Base-by-base conservation (phyloP, 2,113 vertebrate species). In the Catharus bicknelli region DNA sequence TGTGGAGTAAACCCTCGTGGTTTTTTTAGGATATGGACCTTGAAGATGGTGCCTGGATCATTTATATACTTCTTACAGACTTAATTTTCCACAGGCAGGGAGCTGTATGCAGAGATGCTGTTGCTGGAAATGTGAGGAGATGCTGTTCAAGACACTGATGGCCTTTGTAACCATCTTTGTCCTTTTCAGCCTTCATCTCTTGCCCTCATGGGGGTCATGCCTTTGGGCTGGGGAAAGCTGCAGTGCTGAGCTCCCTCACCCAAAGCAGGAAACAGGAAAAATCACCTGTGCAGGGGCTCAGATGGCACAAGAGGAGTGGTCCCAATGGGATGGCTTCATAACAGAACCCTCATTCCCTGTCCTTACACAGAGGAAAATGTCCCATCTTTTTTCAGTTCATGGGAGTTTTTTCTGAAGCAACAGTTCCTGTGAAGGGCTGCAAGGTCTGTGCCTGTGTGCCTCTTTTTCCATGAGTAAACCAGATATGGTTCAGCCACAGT, bases 161-260 rank as follows among this genome's bases (percentile, higher is more conserved):
- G 26, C 26, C 57, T 84, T 66, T 66, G 42, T 25, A 80, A 69
- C 25, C 30, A 47, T 8, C 36, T 55, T 55, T 64, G 29, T 73
- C 38, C 34, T 87, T 87, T 68, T 20, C 63, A 42, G 2, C n/a
- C 63, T 85, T 29, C 21, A 16, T 42, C 2, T 0, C 34, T 72
- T 3, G 0, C 30, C 34, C 20, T 66, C 11, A 0, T 19, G 55
- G 16, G 14, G 29, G 29, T 54, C 4, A 1, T 4, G n/a, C 16
- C 51, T 80, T 47, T 58, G 51, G 10, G 23, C 30, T 29, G 36
- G 13, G 6, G 8, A 25, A 19, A 54, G 58, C 38, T 47, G n/a
- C 43, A 45, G 16, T 13, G 30, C 69, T 81, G 48, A 75, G 18
- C 7, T 57, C 29, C 51, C 38, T 51, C 73, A 30, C 16, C 0